Percentiles rank a stretch among this genome's conserved stretches.
Conservation (phyloP, 2,888 invertebrate genomes). For the Perizoma flavofasciatum region DNA sequence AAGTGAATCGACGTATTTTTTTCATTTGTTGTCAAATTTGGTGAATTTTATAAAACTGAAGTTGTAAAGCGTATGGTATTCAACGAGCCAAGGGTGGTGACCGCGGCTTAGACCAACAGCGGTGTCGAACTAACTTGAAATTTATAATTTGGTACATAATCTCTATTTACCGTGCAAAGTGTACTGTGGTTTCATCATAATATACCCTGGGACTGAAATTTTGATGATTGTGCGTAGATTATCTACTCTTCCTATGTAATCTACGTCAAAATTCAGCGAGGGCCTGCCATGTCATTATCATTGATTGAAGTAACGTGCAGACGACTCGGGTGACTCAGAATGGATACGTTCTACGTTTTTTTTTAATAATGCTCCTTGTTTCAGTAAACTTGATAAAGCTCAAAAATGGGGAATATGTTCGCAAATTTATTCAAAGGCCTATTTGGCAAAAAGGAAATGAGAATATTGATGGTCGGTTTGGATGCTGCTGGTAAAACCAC, state of each 20-base stretch:
- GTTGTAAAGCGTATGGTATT: slow-evolving; percentile 32
- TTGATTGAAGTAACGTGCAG: slow-evolving; percentile 77
- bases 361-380: slow-evolving; percentile 59
- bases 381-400: slow-evolving; percentile 80
- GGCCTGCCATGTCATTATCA: slow-evolving; percentile 83
- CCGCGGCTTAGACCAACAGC: slow-evolving; percentile 81
- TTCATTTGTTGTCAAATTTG: slow-evolving; percentile 6
- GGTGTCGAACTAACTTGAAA: slow-evolving; percentile 76
- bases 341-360: slow-evolving; percentile 49
- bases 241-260: slow-evolving; percentile 35
- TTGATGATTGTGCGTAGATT: slow-evolving; percentile 6
- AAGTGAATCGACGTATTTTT: slow-evolving; percentile 52
- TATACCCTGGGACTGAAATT: slow-evolving; percentile 2
- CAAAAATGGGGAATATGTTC: slow-evolving; percentile 98
- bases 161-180: slow-evolving; percentile 20
- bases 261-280: slow-evolving; percentile 52
- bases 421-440: slow-evolving; percentile 99
- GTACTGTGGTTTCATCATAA: slow-evolving; percentile 10
- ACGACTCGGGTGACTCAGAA: slow-evolving; percentile 76
- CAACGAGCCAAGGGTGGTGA: slow-evolving; percentile 77
- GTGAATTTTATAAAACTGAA: slow-evolving; percentile 7
- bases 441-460: slow-evolving; percentile 99
- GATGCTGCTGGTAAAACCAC: slow-evolving; percentile 99
- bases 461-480: slow-evolving; percentile 99
- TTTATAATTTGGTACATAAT: slow-evolving; percentile 31